A percentile compares a stretch with the other conserved stretches of the same genome.
Evolutionary conservation across 2,888 invertebrate species (phyloP).

Genomic region (Octodonta nipae): DNA sequence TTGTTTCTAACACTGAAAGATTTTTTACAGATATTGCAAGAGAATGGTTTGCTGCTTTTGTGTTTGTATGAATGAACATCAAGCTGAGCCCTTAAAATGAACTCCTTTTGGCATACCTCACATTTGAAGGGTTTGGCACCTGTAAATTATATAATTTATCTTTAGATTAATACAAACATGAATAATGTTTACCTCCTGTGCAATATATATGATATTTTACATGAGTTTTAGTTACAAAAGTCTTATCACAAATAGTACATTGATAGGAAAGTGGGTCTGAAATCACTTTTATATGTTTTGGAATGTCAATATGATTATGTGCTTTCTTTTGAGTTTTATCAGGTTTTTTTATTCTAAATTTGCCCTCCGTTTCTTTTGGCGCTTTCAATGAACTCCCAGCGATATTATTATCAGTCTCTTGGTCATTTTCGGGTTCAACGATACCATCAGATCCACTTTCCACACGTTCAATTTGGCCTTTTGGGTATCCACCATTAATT

Average conservation of each 20-base stretch:
- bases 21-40: slow-evolving; percentile 51
- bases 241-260: slow-evolving; percentile 55
- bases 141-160: slow-evolving; percentile 16
- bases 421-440: background rate
- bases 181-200: slow-evolving; percentile 39
- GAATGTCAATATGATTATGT: slow-evolving; percentile 17
- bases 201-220: slow-evolving; percentile 53
- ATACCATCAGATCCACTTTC: background rate
- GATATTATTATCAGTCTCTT: background rate
- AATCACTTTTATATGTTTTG: slow-evolving; percentile 26
- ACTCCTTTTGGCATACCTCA: slow-evolving; percentile 44
- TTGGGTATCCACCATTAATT: slow-evolving; percentile 20
- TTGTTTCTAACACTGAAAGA: slow-evolving; percentile 56
- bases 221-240: slow-evolving; percentile 53
- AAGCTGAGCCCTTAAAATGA: slow-evolving; percentile 56
- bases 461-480: slow-evolving; percentile 6
- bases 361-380: no score
- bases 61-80: slow-evolving; percentile 61
- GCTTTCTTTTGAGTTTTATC: slow-evolving; percentile 7
- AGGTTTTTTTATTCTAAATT: slow-evolving; percentile 6
- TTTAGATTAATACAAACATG: slow-evolving; percentile 1
- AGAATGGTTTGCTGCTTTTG: slow-evolving; percentile 44
- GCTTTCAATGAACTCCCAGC: no score
- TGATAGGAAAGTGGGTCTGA: slow-evolving; percentile 43
- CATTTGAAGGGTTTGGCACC: slow-evolving; percentile 40